Evolutionary conservation across 2,888 invertebrate species (phyloP), one percentile per base, ranked within the genome.

Genomic region (Drosophila suboccidentalis): DNA sequence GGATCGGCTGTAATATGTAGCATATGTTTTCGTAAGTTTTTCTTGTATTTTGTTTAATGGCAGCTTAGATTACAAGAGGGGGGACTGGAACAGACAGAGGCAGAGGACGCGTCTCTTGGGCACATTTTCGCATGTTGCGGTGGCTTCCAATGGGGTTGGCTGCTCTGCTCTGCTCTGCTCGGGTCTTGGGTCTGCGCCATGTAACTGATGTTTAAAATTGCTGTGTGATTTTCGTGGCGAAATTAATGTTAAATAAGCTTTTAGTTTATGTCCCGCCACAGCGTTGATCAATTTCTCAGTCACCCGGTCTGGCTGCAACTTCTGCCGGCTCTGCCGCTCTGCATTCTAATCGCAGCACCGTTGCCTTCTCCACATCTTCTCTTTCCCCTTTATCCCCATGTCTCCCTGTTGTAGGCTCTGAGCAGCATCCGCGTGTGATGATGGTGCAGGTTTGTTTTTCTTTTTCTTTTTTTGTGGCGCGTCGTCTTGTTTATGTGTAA

Each of bases 201-300:
- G 88, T 88, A 85, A 88, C 88, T 83, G 86, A 85, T 85, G 84
- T 85, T 88, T 78, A 72, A 86, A 86, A 86, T 86, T 86, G 86
- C 89, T 87, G 89, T 86, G 89, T 89, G 88, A 87, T 89, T 87
- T 87, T 87, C 90, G 87, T 89, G 89, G 86, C 87, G 89, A 89
- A 87, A 87, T 87, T 87, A 87, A 87, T 87, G 86, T 87, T 87
- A 87, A 87, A 87, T 87, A 89, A 87, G 86, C 86, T 87, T 87
- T 89, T 89, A 86, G 88, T 87, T 87, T 89, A 87, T 87, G 88
- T 87, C 86, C 89, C 86, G 87, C 85, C 80, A 87, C 80, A 87
- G 80, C 85, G 84, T 89, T 86, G 86, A 86, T 86, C 86, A 86
- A 89, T 86, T 86, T 86, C 89, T 86, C 84, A 86, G 85, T 89